A percentile compares a stretch with the other conserved stretches of the same genome.
phyloP scores from a whole-genome alignment of 2,113 vertebrate genomes.

The Lichenostomus cassidix region DNA sequence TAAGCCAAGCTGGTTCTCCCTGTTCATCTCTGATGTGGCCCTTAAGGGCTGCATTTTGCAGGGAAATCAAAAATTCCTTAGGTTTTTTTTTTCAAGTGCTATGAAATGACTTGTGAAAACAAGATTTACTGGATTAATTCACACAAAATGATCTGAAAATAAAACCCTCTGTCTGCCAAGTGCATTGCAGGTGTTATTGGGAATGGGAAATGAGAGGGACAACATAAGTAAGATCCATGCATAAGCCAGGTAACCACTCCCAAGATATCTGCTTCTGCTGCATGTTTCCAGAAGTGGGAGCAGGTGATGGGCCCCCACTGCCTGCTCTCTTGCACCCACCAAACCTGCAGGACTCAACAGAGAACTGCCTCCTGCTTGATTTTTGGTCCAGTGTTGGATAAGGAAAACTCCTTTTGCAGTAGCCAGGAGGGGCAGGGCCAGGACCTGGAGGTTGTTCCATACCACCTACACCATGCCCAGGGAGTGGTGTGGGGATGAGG shows the following conservation, averaged over 20 bases:
- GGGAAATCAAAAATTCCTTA: not conserved
- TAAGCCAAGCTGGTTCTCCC: not conserved
- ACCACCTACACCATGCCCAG: not conserved
- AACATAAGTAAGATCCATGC: not conserved
- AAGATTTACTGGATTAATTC: not conserved
- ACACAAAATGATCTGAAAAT: not conserved
- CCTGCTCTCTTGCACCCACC: no score
- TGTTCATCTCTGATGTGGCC: not conserved
- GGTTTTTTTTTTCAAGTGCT: not conserved
- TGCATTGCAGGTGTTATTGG: not conserved
- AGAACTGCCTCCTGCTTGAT: not conserved
- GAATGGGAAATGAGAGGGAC: fast-evolving
- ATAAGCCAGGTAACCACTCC: no score
- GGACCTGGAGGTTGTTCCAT: not conserved
- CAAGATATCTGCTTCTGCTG: not conserved
- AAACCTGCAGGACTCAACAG: not conserved
- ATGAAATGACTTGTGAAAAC: not conserved
- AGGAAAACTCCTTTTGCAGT: not conserved
- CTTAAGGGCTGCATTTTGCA: not conserved
- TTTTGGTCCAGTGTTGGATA: fast-evolving
- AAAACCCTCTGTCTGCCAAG: not conserved
- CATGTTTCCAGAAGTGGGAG: not conserved
- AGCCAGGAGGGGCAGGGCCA: not conserved
- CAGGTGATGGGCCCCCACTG: fast-evolving
- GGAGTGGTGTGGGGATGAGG: not conserved